Evolutionary conservation across 2,888 invertebrate genomes (phyloP).

Genomic region (Cryptocheilus praepositus): DNA sequence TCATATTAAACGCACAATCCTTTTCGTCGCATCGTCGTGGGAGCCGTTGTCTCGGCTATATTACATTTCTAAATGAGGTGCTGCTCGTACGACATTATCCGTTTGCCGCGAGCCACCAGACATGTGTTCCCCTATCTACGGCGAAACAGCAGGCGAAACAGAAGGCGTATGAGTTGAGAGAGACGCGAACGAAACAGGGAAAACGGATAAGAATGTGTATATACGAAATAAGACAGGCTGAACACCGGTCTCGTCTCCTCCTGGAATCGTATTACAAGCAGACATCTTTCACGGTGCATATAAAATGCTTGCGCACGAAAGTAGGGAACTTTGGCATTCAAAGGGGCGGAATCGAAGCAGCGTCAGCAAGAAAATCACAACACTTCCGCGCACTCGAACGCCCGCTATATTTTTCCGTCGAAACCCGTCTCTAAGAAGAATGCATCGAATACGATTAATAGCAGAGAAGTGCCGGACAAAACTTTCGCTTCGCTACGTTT

Average conservation of each 20-base stretch:
- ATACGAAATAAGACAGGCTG: constrained; percentile 11
- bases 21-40: not conserved
- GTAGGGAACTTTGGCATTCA: constrained; percentile 28
- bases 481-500: too few species aligned
- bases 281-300: constrained; percentile 29
- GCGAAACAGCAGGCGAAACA: not conserved
- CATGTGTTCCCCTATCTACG: not conserved
- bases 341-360: too few species aligned
- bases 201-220: constrained; percentile 29
- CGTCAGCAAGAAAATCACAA: constrained; percentile 5
- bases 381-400: not conserved
- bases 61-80: constrained; percentile 40
- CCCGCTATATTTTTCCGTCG: too few species aligned
- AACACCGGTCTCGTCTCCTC: constrained; percentile 23
- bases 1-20: constrained; percentile 39
- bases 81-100: constrained; percentile 44
- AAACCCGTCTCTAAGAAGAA: too few species aligned
- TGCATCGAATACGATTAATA: too few species aligned
- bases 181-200: not conserved
- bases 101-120: constrained; percentile 27
- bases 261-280: constrained; percentile 41
- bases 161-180: not conserved
- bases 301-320: constrained; percentile 33
- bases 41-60: constrained; percentile 47
- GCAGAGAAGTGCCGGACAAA: too few species aligned